Evolutionary conservation across 2,888 invertebrate species (phyloP).

Genomic region (Acronicta aceris): DNA sequence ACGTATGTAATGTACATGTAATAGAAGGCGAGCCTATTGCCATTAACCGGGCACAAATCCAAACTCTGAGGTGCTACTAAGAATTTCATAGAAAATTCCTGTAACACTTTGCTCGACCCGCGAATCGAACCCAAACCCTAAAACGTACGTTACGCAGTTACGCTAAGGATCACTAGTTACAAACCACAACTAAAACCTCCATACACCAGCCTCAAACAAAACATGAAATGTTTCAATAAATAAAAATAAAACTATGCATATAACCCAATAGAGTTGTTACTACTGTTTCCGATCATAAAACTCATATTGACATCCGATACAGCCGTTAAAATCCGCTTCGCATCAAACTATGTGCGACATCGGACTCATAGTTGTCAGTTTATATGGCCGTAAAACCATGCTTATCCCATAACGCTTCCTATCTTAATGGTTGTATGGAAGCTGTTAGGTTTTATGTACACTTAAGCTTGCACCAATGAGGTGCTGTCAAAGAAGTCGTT

Average conservation of each 20-base stretch:
- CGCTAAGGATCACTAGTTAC: too few relatives aligned
- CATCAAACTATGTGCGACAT: slow-evolving; percentile 64
- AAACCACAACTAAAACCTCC: neutral
- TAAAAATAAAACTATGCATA: slow-evolving; percentile 36
- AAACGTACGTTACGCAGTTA: too few relatives aligned
- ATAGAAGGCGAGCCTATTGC: too few relatives aligned
- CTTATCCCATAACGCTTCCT: slow-evolving; percentile 72
- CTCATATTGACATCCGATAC: slow-evolving; percentile 43
- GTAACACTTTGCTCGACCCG: too few relatives aligned
- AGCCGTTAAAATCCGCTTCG: slow-evolving; percentile 59
- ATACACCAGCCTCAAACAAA: slow-evolving; percentile 25
- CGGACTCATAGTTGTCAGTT: slow-evolving; percentile 72
- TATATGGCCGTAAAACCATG: slow-evolving; percentile 80
- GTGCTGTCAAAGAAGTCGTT: slow-evolving; percentile 14
- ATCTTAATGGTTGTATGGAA: slow-evolving; percentile 72
- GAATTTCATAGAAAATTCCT: too few relatives aligned
- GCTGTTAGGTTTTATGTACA: slow-evolving; percentile 74
- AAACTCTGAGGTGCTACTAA: too few relatives aligned
- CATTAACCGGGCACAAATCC: too few relatives aligned
- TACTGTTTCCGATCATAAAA: slow-evolving; percentile 61
- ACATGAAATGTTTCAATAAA: slow-evolving; percentile 28
- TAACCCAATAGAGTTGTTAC: slow-evolving; percentile 36
- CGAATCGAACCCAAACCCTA: too few relatives aligned
- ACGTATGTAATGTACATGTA: too few relatives aligned
- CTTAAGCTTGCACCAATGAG: slow-evolving; percentile 59